These are phyloP conservation scores for Herminia tarsipennalis DNA, from an alignment of 2,888 invertebrate species.

Conservation along the genomic window DNA sequence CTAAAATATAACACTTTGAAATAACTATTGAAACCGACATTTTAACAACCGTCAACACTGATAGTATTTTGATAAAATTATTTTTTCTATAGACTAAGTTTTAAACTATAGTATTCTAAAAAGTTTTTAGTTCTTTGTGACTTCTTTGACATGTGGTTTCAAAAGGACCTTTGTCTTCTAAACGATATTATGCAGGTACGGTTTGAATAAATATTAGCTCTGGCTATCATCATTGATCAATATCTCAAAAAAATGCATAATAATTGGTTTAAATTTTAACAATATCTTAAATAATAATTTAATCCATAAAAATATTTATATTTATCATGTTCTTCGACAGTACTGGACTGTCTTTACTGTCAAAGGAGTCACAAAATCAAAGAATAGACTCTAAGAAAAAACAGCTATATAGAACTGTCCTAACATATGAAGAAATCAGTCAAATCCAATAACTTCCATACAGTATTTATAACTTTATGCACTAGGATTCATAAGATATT, in stretches of 20 bases:
- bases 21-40: constrained; percentile 12
- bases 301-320: too few species aligned
- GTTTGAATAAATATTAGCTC: neutral
- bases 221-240: too few species aligned
- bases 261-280: too few species aligned
- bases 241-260: too few species aligned
- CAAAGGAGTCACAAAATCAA: constrained; percentile 16
- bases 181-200: neutral
- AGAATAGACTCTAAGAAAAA: constrained; percentile 26
- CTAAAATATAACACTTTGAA: constrained; percentile 1
- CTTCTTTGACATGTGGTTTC: neutral
- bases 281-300: too few species aligned
- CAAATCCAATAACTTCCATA: constrained; percentile 40
- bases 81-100: constrained; percentile 21
- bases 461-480: constrained; percentile 33
- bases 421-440: constrained; percentile 43
- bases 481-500: constrained; percentile 61
- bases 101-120: constrained; percentile 28
- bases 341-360: too few species aligned
- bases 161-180: too few species aligned
- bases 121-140: constrained; percentile 12
- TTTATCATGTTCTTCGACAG: too few species aligned
- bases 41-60: constrained; percentile 28
- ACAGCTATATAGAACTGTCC: constrained; percentile 19
- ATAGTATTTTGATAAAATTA: constrained; percentile 31